Evolutionary conservation across 1,140 invertebrate genomes (phyloP).

Genomic region (Drosophila parvula): DNA sequence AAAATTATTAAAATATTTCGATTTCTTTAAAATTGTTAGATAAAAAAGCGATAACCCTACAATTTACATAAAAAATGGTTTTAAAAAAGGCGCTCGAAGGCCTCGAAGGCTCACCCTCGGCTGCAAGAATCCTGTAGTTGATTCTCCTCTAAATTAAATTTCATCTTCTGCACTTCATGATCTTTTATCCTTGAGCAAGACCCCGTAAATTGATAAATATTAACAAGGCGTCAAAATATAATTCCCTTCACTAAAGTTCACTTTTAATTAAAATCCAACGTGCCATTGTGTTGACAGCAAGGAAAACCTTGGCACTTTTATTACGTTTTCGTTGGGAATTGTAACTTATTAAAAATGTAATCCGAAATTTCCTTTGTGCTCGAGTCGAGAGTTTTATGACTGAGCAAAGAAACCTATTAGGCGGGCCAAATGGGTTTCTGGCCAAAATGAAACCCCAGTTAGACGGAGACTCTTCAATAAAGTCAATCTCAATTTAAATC

Average conservation of each 20-base stretch:
- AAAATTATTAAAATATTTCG: not conserved
- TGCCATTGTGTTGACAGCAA: slow-evolving; percentile 20
- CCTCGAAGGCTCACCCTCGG: too few relatives aligned
- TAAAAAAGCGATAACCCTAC: rapidly evolving
- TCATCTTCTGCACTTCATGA: not conserved
- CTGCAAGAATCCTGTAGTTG: not conserved
- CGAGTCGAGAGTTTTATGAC: slow-evolving; percentile 8
- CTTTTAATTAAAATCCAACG: slow-evolving; percentile 27
- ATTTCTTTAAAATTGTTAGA: not conserved
- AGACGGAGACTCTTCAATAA: slow-evolving; percentile 1
- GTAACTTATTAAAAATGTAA: slow-evolving; percentile 24
- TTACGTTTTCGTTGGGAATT: slow-evolving; percentile 4
- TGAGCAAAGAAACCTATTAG: slow-evolving; percentile 28
- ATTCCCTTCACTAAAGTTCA: slow-evolving; percentile 33
- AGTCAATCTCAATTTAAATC: slow-evolving; percentile 56
- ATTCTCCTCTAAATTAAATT: not conserved
- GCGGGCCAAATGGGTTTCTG: slow-evolving; percentile 20
- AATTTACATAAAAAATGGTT: not conserved
- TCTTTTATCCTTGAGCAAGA: slow-evolving; percentile 6
- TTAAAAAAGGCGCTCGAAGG: not conserved
- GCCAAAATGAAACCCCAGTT: slow-evolving; percentile 28
- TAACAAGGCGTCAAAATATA: slow-evolving; percentile 25
- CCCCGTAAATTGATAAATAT: slow-evolving; percentile 19
- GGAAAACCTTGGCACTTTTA: slow-evolving; percentile 22
- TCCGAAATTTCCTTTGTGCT: slow-evolving; percentile 3